Conservation (phyloP, 2,888 invertebrate genomes). For the Conchocele bisecta region DNA sequence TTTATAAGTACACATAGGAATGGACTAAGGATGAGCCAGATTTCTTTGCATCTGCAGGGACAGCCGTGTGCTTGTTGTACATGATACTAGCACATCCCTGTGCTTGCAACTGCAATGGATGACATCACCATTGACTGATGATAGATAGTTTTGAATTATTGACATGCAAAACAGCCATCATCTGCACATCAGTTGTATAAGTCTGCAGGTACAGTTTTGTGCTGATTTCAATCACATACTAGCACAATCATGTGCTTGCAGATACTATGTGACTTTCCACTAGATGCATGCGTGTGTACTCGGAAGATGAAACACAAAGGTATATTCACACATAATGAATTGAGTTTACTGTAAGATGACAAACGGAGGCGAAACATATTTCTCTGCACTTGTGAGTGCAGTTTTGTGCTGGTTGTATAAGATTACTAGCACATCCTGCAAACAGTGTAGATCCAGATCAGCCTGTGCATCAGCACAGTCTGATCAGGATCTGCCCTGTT, state of each 20-base stretch:
- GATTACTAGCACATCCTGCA: slow-evolving; percentile 38
- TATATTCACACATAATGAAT: background rate
- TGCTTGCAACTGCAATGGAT: slow-evolving; percentile 29
- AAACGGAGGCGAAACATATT: background rate
- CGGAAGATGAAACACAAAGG: too few species aligned
- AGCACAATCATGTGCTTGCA: slow-evolving; percentile 59
- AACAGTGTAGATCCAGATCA: too few species aligned
- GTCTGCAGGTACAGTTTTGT: slow-evolving; percentile 47
- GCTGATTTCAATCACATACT: slow-evolving; percentile 22
- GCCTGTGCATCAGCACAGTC: too few species aligned
- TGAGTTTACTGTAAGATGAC: background rate
- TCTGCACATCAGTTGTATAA: too few species aligned
- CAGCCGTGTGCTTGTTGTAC: background rate
- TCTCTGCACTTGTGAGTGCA: background rate
- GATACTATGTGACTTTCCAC: background rate
- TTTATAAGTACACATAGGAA: too few species aligned
- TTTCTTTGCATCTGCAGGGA: too few species aligned
- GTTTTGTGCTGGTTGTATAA: slow-evolving; percentile 18
- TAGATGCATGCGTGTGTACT: background rate
- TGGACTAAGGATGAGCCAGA: too few species aligned
- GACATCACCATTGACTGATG: too few species aligned
- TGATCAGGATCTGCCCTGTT: too few species aligned
- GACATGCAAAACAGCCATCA: too few species aligned
- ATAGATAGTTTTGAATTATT: too few species aligned
- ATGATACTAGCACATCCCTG: slow-evolving; percentile 36